phyloP scores from a whole-genome alignment of 2,888 invertebrate genomes.

The Ornithoptera priamus region DNA sequence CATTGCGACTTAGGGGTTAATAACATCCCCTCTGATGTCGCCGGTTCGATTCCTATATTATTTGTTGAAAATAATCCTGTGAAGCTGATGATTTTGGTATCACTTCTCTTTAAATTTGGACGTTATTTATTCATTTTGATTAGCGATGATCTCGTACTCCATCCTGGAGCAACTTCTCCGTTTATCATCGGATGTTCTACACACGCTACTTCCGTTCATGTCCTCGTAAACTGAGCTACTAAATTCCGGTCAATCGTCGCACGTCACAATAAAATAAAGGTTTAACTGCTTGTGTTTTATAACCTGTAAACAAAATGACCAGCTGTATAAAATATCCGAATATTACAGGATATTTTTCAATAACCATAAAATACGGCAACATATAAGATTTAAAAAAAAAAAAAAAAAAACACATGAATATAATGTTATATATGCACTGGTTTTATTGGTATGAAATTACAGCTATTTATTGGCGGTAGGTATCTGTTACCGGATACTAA shows the following conservation, averaged over 20 bases:
- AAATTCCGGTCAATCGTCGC: slow-evolving; percentile 27
- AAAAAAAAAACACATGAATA: too few relatives aligned
- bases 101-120: too few relatives aligned
- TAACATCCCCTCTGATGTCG: too few relatives aligned
- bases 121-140: too few relatives aligned
- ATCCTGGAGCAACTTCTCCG: background rate
- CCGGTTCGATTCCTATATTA: too few relatives aligned
- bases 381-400: background rate
- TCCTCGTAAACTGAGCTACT: slow-evolving; percentile 11
- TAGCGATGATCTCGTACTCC: background rate
- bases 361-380: slow-evolving; percentile 9
- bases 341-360: slow-evolving; percentile 17
- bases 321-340: slow-evolving; percentile 20
- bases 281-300: slow-evolving; percentile 27
- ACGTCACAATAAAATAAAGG: slow-evolving; percentile 24
- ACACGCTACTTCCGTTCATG: slow-evolving; percentile 8
- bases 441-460: too few relatives aligned
- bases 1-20: too few relatives aligned
- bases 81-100: too few relatives aligned
- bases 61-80: too few relatives aligned
- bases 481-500: too few relatives aligned
- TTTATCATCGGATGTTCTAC: slow-evolving; percentile 18
- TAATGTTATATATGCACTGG: too few relatives aligned
- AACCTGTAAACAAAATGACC: slow-evolving; percentile 23
- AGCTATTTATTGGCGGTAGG: too few relatives aligned